Evolutionary conservation across 1,140 invertebrate genomes (phyloP).

Genomic region (Habropoda laboriosa): DNA sequence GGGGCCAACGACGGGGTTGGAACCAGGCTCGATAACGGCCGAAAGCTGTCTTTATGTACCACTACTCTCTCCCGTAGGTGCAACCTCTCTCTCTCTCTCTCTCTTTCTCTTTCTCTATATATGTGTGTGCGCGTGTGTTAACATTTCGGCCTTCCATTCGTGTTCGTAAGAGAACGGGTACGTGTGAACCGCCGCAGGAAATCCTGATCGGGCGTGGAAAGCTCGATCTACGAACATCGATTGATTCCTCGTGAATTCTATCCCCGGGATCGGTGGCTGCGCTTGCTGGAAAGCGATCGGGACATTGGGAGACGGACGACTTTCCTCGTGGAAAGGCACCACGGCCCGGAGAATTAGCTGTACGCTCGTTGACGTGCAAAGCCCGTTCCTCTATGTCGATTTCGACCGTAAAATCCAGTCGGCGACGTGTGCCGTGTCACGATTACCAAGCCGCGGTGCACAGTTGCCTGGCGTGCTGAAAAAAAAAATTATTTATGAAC

Average conservation of each 20-base stretch:
- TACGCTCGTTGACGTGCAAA: constrained; percentile 25
- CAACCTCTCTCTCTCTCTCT: neutral
- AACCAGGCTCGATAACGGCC: constrained; percentile 66
- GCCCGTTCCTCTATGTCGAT: constrained; percentile 32
- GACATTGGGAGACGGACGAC: constrained; percentile 35
- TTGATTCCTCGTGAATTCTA: constrained; percentile 54
- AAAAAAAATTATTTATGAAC: constrained; percentile 43
- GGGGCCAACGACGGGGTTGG: constrained; percentile 41
- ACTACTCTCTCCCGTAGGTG: constrained; percentile 23
- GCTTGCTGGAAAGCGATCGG: constrained; percentile 36
- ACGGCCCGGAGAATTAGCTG: constrained; percentile 39
- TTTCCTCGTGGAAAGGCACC: constrained; percentile 35
- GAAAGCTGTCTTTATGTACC: constrained; percentile 62
- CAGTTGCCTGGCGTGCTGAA: constrained; percentile 7
- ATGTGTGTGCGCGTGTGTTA: too few species aligned
- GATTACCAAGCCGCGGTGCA: constrained; percentile 5
- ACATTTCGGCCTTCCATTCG: constrained; percentile 22
- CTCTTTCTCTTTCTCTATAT: neutral
- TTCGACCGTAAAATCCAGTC: constrained; percentile 42
- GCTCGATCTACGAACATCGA: constrained; percentile 51
- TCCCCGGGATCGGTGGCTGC: neutral
- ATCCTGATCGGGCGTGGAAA: constrained; percentile 43
- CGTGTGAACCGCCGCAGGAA: constrained; percentile 50
- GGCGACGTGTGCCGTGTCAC: constrained; percentile 18
- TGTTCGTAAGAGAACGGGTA: constrained; percentile 24